phyloP scores from a whole-genome alignment of 2,888 invertebrate species.

The Drosophila tanythrix region DNA sequence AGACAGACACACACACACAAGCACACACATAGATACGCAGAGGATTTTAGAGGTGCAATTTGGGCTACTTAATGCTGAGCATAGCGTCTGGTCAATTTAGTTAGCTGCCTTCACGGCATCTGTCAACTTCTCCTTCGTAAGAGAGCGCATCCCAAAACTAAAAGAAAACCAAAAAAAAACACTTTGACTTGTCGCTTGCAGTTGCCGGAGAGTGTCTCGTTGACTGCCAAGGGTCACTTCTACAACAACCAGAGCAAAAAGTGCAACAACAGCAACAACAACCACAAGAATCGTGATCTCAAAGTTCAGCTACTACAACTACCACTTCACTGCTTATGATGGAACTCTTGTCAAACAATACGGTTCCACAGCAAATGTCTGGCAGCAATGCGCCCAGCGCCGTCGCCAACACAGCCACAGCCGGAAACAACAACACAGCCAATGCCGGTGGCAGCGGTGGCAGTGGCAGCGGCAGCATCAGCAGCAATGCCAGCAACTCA shows the following conservation, averaged over 20 bases:
- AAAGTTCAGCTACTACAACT: constrained; percentile 33
- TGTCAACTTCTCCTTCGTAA: constrained; percentile 59
- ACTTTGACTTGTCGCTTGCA: constrained; percentile 35
- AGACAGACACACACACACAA: background rate
- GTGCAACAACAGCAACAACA: constrained; percentile 29
- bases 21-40: background rate
- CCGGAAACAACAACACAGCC: constrained; percentile 3
- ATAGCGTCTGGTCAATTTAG: constrained; percentile 60
- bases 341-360: constrained; percentile 82
- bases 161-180: background rate
- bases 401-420: constrained; percentile 18
- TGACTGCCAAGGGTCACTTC: constrained; percentile 60
- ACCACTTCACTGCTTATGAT: constrained; percentile 67
- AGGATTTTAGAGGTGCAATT: constrained; percentile 30
- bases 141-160: constrained; percentile 17
- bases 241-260: constrained; percentile 15
- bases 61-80: constrained; percentile 72
- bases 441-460: constrained; percentile 28
- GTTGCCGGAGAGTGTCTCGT: constrained; percentile 61
- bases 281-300: constrained; percentile 69
- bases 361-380: constrained; percentile 78
- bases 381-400: constrained; percentile 69
- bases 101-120: constrained; percentile 65
- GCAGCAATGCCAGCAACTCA: constrained; percentile 71
- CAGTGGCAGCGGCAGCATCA: constrained; percentile 63